Evolutionary conservation across 2,888 invertebrate genomes (phyloP).

Genomic region (Sesia apiformis): DNA sequence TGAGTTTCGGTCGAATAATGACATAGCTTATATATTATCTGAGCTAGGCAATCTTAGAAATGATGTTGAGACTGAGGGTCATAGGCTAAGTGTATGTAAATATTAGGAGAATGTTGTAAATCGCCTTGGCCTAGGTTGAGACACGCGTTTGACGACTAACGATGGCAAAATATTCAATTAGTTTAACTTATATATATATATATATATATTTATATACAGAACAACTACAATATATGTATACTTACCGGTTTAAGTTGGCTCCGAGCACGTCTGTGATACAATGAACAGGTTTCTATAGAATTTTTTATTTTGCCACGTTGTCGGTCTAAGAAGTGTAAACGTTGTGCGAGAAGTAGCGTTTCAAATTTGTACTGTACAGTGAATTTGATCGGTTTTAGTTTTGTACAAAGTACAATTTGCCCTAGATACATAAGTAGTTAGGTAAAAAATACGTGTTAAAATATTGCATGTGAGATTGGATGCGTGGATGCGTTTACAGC

Average conservation of each 20-base stretch:
- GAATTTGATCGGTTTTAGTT: slow-evolving; percentile 55
- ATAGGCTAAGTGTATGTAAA: slow-evolving; percentile 72
- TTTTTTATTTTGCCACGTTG: slow-evolving; percentile 52
- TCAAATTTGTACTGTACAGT: slow-evolving; percentile 54
- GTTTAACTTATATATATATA: slow-evolving; percentile 25
- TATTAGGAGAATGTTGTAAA: slow-evolving; percentile 70
- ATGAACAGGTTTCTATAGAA: slow-evolving; percentile 43
- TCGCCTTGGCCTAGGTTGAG: slow-evolving; percentile 70
- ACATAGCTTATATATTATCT: slow-evolving; percentile 56
- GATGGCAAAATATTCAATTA: slow-evolving; percentile 57
- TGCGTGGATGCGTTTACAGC: slow-evolving; percentile 55
- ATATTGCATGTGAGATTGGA: slow-evolving; percentile 53
- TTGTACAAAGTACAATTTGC: slow-evolving; percentile 75
- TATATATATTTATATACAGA: slow-evolving; percentile 28
- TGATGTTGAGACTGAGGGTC: slow-evolving; percentile 71
- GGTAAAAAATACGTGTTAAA: slow-evolving; percentile 63
- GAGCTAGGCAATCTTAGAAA: slow-evolving; percentile 61
- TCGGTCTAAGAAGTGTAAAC: slow-evolving; percentile 27
- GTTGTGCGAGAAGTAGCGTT: slow-evolving; percentile 35
- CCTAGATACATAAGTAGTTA: slow-evolving; percentile 73
- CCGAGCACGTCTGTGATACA: slow-evolving; percentile 69
- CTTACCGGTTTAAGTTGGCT: slow-evolving; percentile 46
- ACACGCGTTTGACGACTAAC: slow-evolving; percentile 46
- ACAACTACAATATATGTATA: slow-evolving; percentile 30
- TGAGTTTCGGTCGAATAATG: slow-evolving; percentile 47